These are phyloP conservation scores for Acrobasis repandana DNA, from an alignment of 2,888 invertebrate genomes.

Conservation along the genomic window DNA sequence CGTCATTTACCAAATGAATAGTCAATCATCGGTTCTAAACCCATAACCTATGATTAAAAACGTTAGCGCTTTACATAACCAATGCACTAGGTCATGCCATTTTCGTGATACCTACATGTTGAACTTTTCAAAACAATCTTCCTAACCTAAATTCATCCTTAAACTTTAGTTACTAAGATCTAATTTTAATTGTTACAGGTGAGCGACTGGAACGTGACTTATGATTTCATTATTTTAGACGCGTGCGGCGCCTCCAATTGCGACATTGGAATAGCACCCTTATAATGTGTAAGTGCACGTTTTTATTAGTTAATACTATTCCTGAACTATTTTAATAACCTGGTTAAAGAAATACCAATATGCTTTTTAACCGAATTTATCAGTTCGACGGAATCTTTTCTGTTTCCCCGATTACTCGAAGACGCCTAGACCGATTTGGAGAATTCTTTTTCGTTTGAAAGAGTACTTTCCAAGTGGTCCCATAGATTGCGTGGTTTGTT, in stretches of 20 bases:
- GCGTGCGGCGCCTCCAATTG: constrained; percentile 52
- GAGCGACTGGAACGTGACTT: constrained; percentile 59
- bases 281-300: not conserved
- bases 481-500: no score
- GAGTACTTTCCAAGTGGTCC: no score
- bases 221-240: constrained; percentile 60
- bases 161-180: constrained; percentile 21
- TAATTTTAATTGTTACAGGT: constrained; percentile 40
- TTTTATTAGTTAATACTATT: constrained; percentile 6
- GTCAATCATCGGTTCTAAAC: constrained; percentile 2
- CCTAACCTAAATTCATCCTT: not conserved
- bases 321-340: not conserved
- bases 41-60: constrained; percentile 12
- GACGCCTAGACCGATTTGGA: no score
- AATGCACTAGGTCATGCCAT: constrained; percentile 19
- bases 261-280: constrained; percentile 44
- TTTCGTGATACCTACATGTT: constrained; percentile 22
- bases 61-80: constrained; percentile 11
- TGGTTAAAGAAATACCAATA: not conserved
- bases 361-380: no score
- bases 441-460: no score
- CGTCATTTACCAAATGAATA: not conserved
- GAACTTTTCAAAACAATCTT: constrained; percentile 16
- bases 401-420: no score
- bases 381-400: no score